A percentile compares a stretch with the other conserved stretches of the same genome.
phyloP scores from a whole-genome alignment of 2,797 vertebrate species.

The Parotocinclus haroldoi region DNA sequence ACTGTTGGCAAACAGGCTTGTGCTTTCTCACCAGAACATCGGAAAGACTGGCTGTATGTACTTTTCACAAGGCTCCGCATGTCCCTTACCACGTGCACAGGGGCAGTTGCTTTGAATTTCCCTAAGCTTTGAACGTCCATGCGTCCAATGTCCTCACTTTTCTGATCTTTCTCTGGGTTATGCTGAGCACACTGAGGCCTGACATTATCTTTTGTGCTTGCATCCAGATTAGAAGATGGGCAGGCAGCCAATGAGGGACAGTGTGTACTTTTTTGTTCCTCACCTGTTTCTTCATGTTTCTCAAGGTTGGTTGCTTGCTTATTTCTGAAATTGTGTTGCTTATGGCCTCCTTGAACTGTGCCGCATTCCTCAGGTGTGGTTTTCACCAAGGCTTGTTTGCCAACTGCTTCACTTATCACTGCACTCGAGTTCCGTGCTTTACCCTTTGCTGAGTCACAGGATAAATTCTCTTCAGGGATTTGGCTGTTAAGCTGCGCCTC shows the following conservation, averaged over 20 bases:
- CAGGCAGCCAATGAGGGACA: constrained; percentile 17
- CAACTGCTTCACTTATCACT: constrained; percentile 29
- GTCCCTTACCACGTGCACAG: constrained; percentile 75
- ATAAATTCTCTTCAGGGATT: constrained; percentile 40
- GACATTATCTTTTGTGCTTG: constrained; percentile 26
- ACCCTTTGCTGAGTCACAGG: constrained; percentile 52
- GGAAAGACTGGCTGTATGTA: constrained; percentile 68
- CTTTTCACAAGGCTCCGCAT: constrained; percentile 81
- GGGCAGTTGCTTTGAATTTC: constrained; percentile 55
- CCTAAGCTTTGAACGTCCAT: constrained; percentile 30
- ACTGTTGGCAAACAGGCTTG: constrained; percentile 29
- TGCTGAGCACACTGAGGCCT: constrained; percentile 6
- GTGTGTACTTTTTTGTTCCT: constrained; percentile 35
- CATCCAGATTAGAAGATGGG: constrained; percentile 30
- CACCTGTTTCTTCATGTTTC: constrained; percentile 49
- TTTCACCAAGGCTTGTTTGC: constrained; percentile 41
- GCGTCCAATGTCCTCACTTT: constrained; percentile 17
- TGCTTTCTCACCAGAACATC: constrained; percentile 17
- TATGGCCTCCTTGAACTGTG: constrained; percentile 30
- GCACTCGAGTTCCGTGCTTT: constrained; percentile 39
- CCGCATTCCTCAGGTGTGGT: constrained; percentile 45
- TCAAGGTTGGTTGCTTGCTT: constrained; percentile 50
- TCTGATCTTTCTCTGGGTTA: constrained; percentile 27
- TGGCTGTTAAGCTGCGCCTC: constrained; percentile 29
- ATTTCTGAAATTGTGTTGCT: constrained; percentile 44